These are phyloP conservation scores for Spodoptera littoralis DNA, from an alignment of 2,888 invertebrate species.

Conservation along the genomic window DNA sequence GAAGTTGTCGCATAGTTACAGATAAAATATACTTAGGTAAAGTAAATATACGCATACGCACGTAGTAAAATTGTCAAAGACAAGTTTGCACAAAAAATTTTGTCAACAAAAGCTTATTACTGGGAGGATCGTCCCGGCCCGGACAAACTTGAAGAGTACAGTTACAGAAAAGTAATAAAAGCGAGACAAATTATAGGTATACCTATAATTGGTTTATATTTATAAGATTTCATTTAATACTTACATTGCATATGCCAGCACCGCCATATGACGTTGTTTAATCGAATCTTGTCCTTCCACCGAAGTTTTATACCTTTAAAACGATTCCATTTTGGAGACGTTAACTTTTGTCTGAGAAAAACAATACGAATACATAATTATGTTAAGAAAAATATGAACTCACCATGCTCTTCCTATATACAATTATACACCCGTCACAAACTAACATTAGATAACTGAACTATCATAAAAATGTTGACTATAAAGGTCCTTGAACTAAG, in stretches of 20 bases:
- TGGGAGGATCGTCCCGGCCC: background rate
- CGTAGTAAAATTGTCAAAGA: conserved; percentile 6
- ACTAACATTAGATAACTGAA: conserved; percentile 69
- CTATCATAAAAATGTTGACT: conserved; percentile 71
- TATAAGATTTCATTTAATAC: conserved; percentile 58
- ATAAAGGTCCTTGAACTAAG: conserved; percentile 76
- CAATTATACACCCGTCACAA: conserved; percentile 75
- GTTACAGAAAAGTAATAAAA: too few relatives aligned
- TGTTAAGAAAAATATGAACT: conserved; percentile 60
- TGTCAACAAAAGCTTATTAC: background rate
- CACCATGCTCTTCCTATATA: conserved; percentile 72
- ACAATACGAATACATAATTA: conserved; percentile 55
- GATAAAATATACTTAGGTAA: background rate
- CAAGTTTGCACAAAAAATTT: conserved; percentile 15
- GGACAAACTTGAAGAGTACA: too few relatives aligned
- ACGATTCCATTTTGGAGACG: conserved; percentile 99
- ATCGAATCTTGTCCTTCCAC: conserved; percentile 99
- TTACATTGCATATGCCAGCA: conserved; percentile 99
- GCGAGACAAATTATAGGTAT: too few relatives aligned
- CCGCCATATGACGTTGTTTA: conserved; percentile 99
- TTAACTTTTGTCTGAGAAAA: conserved; percentile 97
- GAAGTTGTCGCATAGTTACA: conserved; percentile 7
- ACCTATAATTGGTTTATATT: too few relatives aligned
- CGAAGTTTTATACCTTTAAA: conserved; percentile 99
- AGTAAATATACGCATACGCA: conserved; percentile 5